Evolutionary conservation across 2,888 invertebrate species (phyloP).

Genomic region (Opisthograptis luteolata): DNA sequence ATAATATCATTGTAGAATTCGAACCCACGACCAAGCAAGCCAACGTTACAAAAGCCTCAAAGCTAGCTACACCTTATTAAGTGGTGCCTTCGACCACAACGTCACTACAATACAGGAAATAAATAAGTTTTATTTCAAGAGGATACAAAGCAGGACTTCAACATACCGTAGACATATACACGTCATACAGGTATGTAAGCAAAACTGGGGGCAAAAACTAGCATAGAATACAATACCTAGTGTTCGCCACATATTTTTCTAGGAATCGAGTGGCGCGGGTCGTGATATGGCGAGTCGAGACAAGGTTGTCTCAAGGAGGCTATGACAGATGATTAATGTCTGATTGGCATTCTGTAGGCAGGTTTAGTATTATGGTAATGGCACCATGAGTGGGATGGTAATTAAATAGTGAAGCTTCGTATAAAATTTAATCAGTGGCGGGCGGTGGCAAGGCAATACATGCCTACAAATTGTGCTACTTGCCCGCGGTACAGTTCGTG

Average conservation of each 20-base stretch:
- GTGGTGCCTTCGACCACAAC: too few species aligned
- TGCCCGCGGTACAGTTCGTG: too few species aligned
- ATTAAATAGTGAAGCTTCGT: too few species aligned
- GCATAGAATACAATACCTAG: background rate
- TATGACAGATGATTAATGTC: conserved; percentile 8
- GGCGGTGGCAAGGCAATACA: too few species aligned
- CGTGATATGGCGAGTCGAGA: conserved; percentile 23
- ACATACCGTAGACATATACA: background rate
- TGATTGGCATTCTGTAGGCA: conserved; percentile 7
- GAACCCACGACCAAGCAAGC: too few species aligned
- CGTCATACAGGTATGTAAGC: background rate
- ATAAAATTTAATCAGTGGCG: too few species aligned
- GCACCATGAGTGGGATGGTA: conserved; percentile 6
- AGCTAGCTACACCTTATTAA: too few species aligned
- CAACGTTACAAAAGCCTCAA: too few species aligned
- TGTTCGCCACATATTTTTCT: conserved; percentile 10
- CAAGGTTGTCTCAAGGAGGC: conserved; percentile 29
- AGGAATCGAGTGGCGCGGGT: conserved; percentile 18
- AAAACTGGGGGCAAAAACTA: background rate
- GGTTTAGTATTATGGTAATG: conserved; percentile 7
- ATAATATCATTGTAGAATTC: too few species aligned
- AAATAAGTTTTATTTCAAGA: too few species aligned
- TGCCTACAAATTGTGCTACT: too few species aligned
- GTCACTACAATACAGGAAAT: background rate
- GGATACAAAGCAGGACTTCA: too few species aligned